Base-by-base conservation (phyloP, 2,113 vertebrate genomes). In the Pluvialis apricaria region DNA sequence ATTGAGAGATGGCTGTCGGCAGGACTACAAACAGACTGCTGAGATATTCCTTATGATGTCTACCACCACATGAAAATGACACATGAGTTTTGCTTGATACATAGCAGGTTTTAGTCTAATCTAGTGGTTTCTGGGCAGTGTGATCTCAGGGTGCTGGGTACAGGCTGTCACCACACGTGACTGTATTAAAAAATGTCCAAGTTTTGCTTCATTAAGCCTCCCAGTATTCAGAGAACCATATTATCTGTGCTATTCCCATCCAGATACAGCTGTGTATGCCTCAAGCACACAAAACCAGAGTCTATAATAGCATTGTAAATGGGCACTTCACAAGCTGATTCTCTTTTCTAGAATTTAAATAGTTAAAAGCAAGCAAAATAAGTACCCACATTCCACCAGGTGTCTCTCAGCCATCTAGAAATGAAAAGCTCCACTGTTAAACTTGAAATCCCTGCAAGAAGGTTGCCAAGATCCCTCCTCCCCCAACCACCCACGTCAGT, bases 361-460 rank as follows among this genome's bases (percentile, higher is more conserved):
- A 47, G 44, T 69, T 79, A 84, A 94, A 87, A 86, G 8, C 29
- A 89, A 61, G 51, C 75, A 79, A 90, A 86, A 36, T 19, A 89
- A 87, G 29, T 61, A 70, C 15, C 68, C 20, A 24, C 79, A 88
- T 88, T 93, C 88, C 95, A 91, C 76, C 77, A 90, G 75, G 71
- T 88, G 88, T 94, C 82, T 95, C 93, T 90, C 92, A 88, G 60
- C 31, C 60, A 82, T 86, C 71, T 90, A 88, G 61, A 86, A 88
- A 89, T 72, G 15, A 91, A 91, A 92, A 94, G 45, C 55, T 62
- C n/a, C 32, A 52, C 44, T 36, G 49, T 28, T 49, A 18, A 19
- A 87, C 40, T 6, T 70, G 25, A 90, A 94, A 94, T 38, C n/a
- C 8, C 42, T 2, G 0, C 60, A 78, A 82, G 66, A 19, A 73